Evolutionary conservation across 2,888 invertebrate genomes (phyloP).

Genomic region (Schizaphis graminum): DNA sequence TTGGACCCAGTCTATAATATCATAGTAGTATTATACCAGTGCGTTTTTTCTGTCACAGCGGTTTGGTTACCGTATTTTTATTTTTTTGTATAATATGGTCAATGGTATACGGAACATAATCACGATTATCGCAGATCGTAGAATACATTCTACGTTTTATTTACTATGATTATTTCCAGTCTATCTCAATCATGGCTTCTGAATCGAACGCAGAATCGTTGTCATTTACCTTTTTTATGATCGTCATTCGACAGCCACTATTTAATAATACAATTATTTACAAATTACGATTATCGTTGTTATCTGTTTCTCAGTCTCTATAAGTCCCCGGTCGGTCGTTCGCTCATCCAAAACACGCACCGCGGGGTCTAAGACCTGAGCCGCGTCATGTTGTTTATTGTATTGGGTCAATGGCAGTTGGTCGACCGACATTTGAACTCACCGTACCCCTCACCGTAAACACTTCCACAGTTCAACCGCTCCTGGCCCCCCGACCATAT

Average conservation of each 20-base stretch:
- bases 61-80: not conserved
- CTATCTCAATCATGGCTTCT: not conserved
- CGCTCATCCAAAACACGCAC: not conserved
- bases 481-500: not conserved
- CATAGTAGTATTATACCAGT: not conserved
- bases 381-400: not conserved
- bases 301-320: not conserved
- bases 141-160: not conserved
- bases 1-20: not conserved
- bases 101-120: not conserved
- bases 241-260: not conserved
- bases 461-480: not conserved
- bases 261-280: not conserved
- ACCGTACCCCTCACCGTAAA: not conserved
- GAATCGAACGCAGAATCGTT: not conserved
- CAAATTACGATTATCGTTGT: not conserved
- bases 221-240: not conserved
- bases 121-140: not conserved
- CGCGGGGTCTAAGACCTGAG: slow-evolving; percentile 27
- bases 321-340: not conserved
- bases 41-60: not conserved
- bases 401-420: slow-evolving; percentile 49
- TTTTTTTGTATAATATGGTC: not conserved
- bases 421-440: slow-evolving; percentile 53
- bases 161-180: not conserved